Percentiles rank a stretch among this genome's conserved stretches.
These are phyloP conservation scores for Gortyna flavago DNA, from an alignment of 2,888 invertebrate species.

Conservation along the genomic window DNA sequence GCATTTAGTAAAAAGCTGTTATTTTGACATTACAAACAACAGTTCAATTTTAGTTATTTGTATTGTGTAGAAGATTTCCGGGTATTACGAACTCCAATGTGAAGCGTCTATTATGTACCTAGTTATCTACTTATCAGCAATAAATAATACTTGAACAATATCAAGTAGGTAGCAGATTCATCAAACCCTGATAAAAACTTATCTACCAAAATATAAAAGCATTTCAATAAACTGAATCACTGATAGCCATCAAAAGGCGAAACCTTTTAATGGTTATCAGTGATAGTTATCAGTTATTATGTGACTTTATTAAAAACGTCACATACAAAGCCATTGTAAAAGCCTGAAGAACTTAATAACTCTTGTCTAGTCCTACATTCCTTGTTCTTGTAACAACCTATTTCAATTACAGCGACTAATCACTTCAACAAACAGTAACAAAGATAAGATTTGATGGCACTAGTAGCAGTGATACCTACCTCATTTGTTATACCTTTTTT, in stretches of 20 bases:
- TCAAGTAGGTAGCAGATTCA: background rate
- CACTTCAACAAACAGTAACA: background rate
- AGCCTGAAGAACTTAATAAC: background rate
- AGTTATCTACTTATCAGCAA: background rate
- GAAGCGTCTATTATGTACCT: background rate
- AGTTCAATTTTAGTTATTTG: background rate
- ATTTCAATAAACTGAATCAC: constrained; percentile 28
- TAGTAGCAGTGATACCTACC: background rate
- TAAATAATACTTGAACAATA: background rate
- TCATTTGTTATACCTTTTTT: background rate
- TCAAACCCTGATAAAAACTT: constrained; percentile 24
- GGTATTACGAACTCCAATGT: background rate
- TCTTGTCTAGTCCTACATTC: background rate
- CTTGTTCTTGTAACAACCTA: background rate
- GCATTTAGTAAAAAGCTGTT: background rate
- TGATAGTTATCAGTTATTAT: too few species aligned
- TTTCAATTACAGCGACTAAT: background rate
- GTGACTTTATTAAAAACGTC: too few species aligned
- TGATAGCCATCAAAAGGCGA: background rate
- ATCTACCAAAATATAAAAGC: constrained; percentile 28
- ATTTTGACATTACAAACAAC: background rate
- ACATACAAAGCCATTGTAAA: background rate
- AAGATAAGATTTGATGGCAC: background rate
- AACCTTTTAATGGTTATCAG: constrained; percentile 36
- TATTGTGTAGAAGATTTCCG: background rate